Base-by-base conservation (phyloP, 2,113 vertebrate species). In the Urocitellus parryii region DNA sequence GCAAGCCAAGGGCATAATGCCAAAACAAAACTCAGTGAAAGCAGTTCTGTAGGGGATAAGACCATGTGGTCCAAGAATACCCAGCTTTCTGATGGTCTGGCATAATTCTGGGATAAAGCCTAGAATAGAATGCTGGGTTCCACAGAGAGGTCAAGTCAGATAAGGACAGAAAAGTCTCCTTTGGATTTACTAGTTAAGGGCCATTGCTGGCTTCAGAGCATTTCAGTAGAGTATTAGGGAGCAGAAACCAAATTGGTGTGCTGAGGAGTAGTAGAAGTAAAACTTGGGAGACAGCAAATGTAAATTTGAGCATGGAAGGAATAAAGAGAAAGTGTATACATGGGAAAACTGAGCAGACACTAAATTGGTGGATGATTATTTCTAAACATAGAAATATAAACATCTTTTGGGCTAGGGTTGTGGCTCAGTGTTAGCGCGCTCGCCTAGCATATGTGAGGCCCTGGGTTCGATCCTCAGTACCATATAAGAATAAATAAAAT, bases 1-100 rank as follows among this genome's bases (percentile, higher is more conserved):
- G n/a, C 89, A 94, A 92, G 90, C 84, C 70, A 91, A 87, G 63
- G 79, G 48, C 88, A 87, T 90, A 74, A 91, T 95, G 95, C 81
- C 94, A 92, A 89, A 91, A 77, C 34, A 96, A 87, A 94, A 90
- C 32, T 93, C 70, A 16, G 51, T 83, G 32, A 90, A 92, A 94
- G 51, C 58, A 95, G 67, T 88, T 94, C 53, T 92, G 8, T 88
- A 80, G 42, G 58, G 80, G 25, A 88, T 95, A 93, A 88, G 51
- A 81, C 39, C 37, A 37, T 27, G n/a, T 96, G 70, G n/a, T 83
- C 29, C 80, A 67, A 81, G 37, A 53, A 73, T 81, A 90, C 29
- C 72, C 42, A 92, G 89, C 58, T 95, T 96, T 86, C 78, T 89
- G 88, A 86, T 92, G 22, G 32, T 85, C 45, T 97, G 67, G 65